Percentiles rank a stretch among this genome's conserved stretches.
phyloP scores from a whole-genome alignment of 2,797 vertebrate genomes.

The Fistularia commersonii region DNA sequence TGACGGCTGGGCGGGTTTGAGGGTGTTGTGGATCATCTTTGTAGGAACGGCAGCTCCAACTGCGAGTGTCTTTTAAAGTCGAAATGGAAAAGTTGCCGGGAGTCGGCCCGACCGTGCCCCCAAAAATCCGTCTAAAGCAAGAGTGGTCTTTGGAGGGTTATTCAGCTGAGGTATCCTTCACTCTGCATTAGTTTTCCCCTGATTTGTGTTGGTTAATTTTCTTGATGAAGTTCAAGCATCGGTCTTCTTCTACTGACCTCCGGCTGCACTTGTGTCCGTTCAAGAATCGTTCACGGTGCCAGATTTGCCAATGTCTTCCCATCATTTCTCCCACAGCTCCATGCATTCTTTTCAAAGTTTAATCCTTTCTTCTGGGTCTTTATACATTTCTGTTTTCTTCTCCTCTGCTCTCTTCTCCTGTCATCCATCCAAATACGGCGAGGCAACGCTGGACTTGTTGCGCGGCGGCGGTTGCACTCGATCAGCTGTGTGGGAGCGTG shows the following conservation, averaged over 20 bases:
- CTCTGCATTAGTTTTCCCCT: conserved; percentile 8
- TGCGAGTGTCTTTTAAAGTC: neutral
- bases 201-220: no score
- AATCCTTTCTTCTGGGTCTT: conserved; percentile 1
- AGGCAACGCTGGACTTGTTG: conserved; percentile 9
- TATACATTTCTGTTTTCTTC: no score
- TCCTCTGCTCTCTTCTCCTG: conserved; percentile 1
- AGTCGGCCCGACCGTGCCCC: neutral
- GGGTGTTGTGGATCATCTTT: conserved; percentile 71
- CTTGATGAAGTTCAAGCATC: conserved; percentile 5
- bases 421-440: neutral
- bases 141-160: no score
- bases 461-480: conserved; percentile 22
- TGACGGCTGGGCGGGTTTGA: conserved; percentile 55
- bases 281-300: conserved; percentile 25
- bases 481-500: conserved; percentile 52
- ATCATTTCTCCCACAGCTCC: conserved; percentile 10
- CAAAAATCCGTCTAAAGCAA: no score
- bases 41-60: conserved; percentile 3
- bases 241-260: conserved; percentile 18
- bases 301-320: conserved; percentile 4
- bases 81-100: conserved; percentile 12
- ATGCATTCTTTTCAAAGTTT: conserved; percentile 8
- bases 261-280: conserved; percentile 27
- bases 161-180: conserved; percentile 2